Evolutionary conservation across 2,888 invertebrate species (phyloP), one percentile per base, ranked within the genome.

Genomic region (Teinopalpus imperialis): DNA sequence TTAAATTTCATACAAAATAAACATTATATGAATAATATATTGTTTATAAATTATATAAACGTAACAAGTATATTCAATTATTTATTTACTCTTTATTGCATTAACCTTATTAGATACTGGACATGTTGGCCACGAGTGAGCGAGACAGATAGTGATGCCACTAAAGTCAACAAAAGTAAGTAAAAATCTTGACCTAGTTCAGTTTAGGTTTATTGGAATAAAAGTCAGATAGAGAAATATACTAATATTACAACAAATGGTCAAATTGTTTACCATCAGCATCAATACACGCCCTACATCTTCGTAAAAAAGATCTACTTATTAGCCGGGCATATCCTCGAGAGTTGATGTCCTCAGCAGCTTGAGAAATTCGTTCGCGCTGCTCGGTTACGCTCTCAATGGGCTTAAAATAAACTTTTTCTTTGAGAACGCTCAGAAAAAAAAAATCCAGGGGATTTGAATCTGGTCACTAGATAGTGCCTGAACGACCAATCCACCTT

Each of bases 291-390:
- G 45, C 45, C 21, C 34, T 13, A 34, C 35, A 40, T 44, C 36
- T 44, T 40, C 29, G 40, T 23, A 46, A 29, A 45, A 40, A 46
- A 29, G 40, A 46, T 40, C 23, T 35, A 29, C 14, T 24, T 36
- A 41, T 36, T 35, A 41, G 41, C 14, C 39, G 31, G 18, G 37
- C 34, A 34, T 40, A 40, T 29, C 29, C 34, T 21, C 39, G 24
- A 23, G n/a, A 13, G 35, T 24, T 10, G 20, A 34, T 10, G 20
- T 34, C 20, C 21, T 21, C 20, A 20, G 21, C 34, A 21, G 13
- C 31, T 27, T 27, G 30, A 4, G 32, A 32, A 32, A 32, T 26
- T 26, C 20, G 18, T 40, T 40, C 20, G 21, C 6, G n/a, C 12
- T 24, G 18, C 14, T 26, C 24, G 35, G 21, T 6, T 35, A 35